Evolutionary conservation across 2,888 invertebrate genomes (phyloP).

Genomic region (Schizaphis graminum): DNA sequence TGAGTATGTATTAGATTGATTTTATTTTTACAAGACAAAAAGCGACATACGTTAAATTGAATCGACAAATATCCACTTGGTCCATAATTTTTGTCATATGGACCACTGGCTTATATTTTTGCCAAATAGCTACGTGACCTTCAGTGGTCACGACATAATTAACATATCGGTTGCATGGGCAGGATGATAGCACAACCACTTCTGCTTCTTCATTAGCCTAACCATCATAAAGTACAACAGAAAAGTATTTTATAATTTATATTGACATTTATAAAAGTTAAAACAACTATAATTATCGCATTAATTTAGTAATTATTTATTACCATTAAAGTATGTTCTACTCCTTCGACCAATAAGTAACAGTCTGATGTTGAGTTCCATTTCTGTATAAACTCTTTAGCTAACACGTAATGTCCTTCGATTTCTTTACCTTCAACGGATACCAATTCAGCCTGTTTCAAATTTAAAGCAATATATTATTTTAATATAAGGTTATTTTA

Average conservation of each 20-base stretch:
- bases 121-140: conserved; percentile 78
- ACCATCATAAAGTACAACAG: conserved; percentile 52
- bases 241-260: not conserved
- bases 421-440: conserved; percentile 81
- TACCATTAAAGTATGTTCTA: conserved; percentile 78
- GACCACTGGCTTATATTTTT: conserved; percentile 68
- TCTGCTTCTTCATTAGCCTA: conserved; percentile 78
- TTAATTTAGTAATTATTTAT: conserved; percentile 53
- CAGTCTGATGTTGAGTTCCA: conserved; percentile 81
- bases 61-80: conserved; percentile 74
- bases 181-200: conserved; percentile 78
- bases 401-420: conserved; percentile 79
- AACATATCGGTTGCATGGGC: conserved; percentile 77
- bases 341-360: conserved; percentile 78
- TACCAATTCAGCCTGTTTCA: conserved; percentile 76
- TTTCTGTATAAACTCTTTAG: conserved; percentile 76
- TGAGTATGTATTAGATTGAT: not conserved
- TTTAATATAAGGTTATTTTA: not conserved
- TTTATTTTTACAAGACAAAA: conserved; percentile 62
- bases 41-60: conserved; percentile 73
- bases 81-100: conserved; percentile 70
- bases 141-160: conserved; percentile 78
- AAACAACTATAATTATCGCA: not conserved
- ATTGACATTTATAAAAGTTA: not conserved
- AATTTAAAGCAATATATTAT: not conserved